Conservation (phyloP, 2,888 invertebrate genomes). For the Seladonia tumulorum region DNA sequence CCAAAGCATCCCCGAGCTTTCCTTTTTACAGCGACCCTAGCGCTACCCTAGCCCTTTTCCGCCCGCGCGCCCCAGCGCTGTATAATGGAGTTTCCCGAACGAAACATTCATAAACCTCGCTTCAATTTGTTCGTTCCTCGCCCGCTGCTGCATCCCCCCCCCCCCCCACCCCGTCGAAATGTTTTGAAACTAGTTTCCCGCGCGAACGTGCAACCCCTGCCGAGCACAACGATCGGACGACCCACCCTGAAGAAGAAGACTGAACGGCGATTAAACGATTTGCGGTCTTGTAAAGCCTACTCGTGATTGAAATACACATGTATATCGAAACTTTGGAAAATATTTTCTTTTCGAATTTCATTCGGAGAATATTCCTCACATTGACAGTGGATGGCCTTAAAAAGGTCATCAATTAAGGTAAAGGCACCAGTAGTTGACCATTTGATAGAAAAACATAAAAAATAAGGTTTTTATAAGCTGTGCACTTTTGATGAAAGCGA, state of each 20-base stretch:
- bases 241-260: not conserved
- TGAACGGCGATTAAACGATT: slow-evolving; percentile 29
- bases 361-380: not conserved
- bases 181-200: slow-evolving; percentile 32
- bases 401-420: not conserved
- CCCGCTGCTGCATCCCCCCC: not conserved
- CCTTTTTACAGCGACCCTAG: slow-evolving; percentile 23
- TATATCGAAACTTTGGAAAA: not conserved
- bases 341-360: not conserved
- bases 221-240: slow-evolving; percentile 14
- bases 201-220: slow-evolving; percentile 19
- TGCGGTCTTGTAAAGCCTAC: not conserved
- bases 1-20: slow-evolving; percentile 10
- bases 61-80: slow-evolving; percentile 5
- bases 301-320: not conserved
- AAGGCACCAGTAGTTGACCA: too few relatives aligned
- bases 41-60: not conserved
- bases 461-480: too few relatives aligned
- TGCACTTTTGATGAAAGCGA: too few relatives aligned
- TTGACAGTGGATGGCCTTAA: not conserved
- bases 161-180: too few relatives aligned
- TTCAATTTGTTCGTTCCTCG: slow-evolving; percentile 17
- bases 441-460: too few relatives aligned
- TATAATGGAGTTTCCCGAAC: slow-evolving; percentile 41
- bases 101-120: slow-evolving; percentile 43